A percentile compares a stretch with the other conserved stretches of the same genome.
phyloP scores from a whole-genome alignment of 2,888 invertebrate genomes.

The Hermodice carunculata region DNA sequence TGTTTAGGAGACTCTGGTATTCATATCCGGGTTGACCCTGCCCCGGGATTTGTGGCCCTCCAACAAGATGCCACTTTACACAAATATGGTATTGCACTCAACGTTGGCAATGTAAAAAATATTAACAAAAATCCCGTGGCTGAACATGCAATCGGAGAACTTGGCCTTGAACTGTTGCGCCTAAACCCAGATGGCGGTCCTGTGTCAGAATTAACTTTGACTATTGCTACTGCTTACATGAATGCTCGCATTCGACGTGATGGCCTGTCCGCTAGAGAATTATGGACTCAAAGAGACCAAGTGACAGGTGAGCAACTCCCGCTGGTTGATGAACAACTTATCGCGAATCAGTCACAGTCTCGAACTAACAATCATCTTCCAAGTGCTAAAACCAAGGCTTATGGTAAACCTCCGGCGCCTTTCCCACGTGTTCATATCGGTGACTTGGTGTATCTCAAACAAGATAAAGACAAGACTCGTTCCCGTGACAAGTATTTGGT shows the following conservation, averaged over 20 bases:
- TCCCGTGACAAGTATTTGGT: neutral
- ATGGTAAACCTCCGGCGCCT: neutral
- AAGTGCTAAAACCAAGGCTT: neutral
- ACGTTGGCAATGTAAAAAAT: constrained; percentile 5
- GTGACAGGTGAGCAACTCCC: neutral
- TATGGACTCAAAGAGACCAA: constrained; percentile 3
- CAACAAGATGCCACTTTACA: neutral
- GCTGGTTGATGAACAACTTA: neutral
- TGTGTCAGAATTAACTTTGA: neutral
- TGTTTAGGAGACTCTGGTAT: neutral
- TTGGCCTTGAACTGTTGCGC: neutral
- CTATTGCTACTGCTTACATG: neutral
- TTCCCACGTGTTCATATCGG: neutral
- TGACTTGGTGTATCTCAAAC: neutral
- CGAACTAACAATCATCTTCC: neutral
- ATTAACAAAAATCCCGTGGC: constrained; percentile 6
- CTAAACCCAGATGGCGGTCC: neutral
- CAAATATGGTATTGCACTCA: neutral
- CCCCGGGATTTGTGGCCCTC: neutral
- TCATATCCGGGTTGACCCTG: constrained; percentile 2
- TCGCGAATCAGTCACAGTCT: neutral
- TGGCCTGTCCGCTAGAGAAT: neutral
- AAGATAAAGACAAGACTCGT: neutral
- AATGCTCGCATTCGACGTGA: neutral
- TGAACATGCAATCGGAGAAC: neutral